phyloP scores from a whole-genome alignment of 2,888 invertebrate genomes.

The Euphydryas editha region DNA sequence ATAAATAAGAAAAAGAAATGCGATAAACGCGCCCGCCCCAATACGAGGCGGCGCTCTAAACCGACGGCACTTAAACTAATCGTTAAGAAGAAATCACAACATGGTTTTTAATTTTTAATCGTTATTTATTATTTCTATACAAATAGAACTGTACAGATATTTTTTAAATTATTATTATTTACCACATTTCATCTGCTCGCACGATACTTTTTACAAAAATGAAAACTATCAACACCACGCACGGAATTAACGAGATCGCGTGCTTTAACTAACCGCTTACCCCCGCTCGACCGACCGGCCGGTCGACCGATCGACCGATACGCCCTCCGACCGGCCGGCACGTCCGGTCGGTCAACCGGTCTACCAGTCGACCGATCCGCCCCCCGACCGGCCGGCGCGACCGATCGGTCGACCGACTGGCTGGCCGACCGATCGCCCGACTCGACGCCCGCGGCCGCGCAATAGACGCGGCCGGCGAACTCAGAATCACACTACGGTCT shows the following conservation, averaged over 20 bases:
- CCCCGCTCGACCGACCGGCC: constrained; percentile 35
- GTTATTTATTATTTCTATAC: constrained; percentile 85
- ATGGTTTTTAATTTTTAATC: constrained; percentile 80
- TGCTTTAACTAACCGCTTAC: constrained; percentile 50
- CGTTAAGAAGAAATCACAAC: constrained; percentile 80
- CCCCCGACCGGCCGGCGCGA: constrained; percentile 22
- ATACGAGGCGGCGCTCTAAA: constrained; percentile 52
- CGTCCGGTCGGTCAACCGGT: constrained; percentile 8
- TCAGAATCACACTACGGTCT: constrained; percentile 8
- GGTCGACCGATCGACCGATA: constrained; percentile 32
- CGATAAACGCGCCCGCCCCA: constrained; percentile 54
- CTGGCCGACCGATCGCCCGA: constrained; percentile 19
- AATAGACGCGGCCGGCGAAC: constrained; percentile 19
- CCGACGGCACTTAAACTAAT: constrained; percentile 66
- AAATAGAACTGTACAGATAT: constrained; percentile 85
- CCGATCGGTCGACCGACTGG: constrained; percentile 18
- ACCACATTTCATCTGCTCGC: constrained; percentile 80
- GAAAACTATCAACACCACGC: constrained; percentile 83
- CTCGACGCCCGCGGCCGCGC: neutral
- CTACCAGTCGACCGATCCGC: constrained; percentile 29
- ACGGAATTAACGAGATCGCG: constrained; percentile 76
- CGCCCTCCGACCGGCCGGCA: constrained; percentile 20
- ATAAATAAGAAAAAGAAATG: constrained; percentile 65
- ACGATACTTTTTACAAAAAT: constrained; percentile 85
- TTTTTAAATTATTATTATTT: constrained; percentile 81